Conservation (phyloP, 2,888 invertebrate species). For the Nomada ruficornis region DNA sequence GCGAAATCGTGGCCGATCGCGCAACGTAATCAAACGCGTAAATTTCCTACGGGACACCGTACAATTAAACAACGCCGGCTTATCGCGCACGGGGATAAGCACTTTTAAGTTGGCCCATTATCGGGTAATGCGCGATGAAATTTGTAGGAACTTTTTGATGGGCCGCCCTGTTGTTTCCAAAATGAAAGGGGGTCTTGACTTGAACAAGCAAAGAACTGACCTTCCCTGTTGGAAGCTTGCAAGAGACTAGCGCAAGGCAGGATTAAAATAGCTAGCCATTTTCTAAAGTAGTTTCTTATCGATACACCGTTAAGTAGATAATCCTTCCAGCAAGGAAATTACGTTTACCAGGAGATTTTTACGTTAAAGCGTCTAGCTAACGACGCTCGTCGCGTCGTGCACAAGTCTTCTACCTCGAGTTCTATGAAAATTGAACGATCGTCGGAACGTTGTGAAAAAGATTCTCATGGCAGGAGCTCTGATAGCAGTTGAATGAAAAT, state of each 20-base stretch:
- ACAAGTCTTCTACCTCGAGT: constrained; percentile 12
- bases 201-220: neutral
- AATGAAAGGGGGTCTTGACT: too few relatives aligned
- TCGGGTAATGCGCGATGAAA: neutral
- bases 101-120: neutral
- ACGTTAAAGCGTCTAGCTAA: constrained; percentile 33
- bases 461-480: constrained; percentile 18
- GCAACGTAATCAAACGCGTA: constrained; percentile 46
- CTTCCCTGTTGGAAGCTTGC: neutral
- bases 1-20: constrained; percentile 43
- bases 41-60: constrained; percentile 34
- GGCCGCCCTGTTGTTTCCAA: neutral
- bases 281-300: constrained; percentile 35
- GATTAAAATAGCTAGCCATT: constrained; percentile 30
- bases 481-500: constrained; percentile 43
- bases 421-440: constrained; percentile 55
- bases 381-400: constrained; percentile 10
- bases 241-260: neutral
- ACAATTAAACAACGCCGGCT: constrained; percentile 19
- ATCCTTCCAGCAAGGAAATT: constrained; percentile 33
- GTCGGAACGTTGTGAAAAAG: constrained; percentile 45
- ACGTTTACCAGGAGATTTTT: constrained; percentile 34
- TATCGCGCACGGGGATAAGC: neutral
- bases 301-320: constrained; percentile 45
- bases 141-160: neutral